Evolutionary conservation across 2,888 invertebrate genomes (phyloP), one percentile per base, ranked within the genome.

Genomic region (Melanargia galathea): DNA sequence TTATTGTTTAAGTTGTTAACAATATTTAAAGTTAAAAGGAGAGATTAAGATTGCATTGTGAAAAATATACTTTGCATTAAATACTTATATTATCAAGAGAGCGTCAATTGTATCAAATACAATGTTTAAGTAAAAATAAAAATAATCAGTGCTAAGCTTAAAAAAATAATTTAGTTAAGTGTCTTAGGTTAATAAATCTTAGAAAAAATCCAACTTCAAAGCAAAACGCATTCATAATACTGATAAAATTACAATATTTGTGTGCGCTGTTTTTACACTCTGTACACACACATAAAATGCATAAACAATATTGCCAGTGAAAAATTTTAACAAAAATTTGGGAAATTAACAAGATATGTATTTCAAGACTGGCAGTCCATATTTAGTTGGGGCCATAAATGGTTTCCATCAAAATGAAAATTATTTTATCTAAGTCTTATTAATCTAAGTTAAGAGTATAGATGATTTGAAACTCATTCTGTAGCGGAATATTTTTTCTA

Each of bases 21-120:
- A 77, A 84, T n/a, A n/a, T n/a, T n/a, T n/a, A n/a, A n/a, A n/a
- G n/a, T 75, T 77, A 83, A 76, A 87, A 88, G 88, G 90, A 91
- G 90, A 90, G 90, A 90, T 88, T 83, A 90, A 90, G 90, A 90
- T 90, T 90, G 89, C 88, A 87, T 84, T 78, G 83, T 84, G 75
- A 79, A 81, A 52, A 77, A 73, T 82, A 80, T 83, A 84, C 84
- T 86, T 85, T 87, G 86, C 88, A 84, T 52, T 81, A 80, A 79
- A 79, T 76, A 76, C 69, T 79, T 77, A 78, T 78, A 73, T 75
- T 72, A 69, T 74, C 73, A 73, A 72, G 71, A 69, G 70, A 77
- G 79, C 77, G 86, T 87, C 88, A 85, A 87, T 90, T 91, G 90
- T 91, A 90, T 90, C 67, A 75, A 85, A 90, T 90, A 89, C 90